phyloP scores from a whole-genome alignment of 1,140 invertebrate species.

The Ips typographus region DNA sequence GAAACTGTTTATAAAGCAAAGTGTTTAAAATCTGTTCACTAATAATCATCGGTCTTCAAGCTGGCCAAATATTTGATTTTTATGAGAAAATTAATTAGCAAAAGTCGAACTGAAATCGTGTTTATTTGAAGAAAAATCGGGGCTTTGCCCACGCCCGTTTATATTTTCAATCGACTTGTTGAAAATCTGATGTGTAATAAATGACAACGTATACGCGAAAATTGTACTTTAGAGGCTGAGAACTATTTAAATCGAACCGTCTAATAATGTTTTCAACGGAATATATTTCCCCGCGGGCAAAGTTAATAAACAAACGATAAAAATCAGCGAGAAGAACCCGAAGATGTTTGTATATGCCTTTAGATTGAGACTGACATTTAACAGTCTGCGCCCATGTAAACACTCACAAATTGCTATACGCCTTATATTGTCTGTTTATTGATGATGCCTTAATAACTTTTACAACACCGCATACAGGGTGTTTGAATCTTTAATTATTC shows the following conservation, averaged over 20 bases:
- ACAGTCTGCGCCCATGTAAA: constrained; percentile 24
- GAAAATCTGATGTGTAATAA: constrained; percentile 27
- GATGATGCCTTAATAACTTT: constrained; percentile 11
- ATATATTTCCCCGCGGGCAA: constrained; percentile 29
- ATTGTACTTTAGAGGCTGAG: constrained; percentile 23
- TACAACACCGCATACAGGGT: constrained; percentile 1
- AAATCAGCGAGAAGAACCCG: constrained; percentile 30
- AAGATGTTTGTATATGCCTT: constrained; percentile 37
- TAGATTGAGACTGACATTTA: constrained; percentile 36
- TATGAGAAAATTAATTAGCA: constrained; percentile 31
- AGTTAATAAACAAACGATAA: constrained; percentile 37
- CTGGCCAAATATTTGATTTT: constrained; percentile 30
- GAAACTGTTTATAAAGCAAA: constrained; percentile 11
- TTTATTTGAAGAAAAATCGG: constrained; percentile 33
- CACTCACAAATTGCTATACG: constrained; percentile 29
- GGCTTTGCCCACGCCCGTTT: constrained; percentile 22
- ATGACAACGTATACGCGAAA: constrained; percentile 21
- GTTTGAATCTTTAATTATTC: no score
- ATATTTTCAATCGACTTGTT: constrained; percentile 22
- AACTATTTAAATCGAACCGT: constrained; percentile 32
- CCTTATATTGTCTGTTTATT: constrained; percentile 27
- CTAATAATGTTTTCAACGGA: constrained; percentile 37
- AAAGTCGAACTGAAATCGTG: constrained; percentile 20
- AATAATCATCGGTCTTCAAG: constrained; percentile 13
- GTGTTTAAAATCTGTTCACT: constrained; percentile 20